Evolutionary conservation across 2,888 invertebrate genomes (phyloP).

Genomic region (Cerastoderma edule): DNA sequence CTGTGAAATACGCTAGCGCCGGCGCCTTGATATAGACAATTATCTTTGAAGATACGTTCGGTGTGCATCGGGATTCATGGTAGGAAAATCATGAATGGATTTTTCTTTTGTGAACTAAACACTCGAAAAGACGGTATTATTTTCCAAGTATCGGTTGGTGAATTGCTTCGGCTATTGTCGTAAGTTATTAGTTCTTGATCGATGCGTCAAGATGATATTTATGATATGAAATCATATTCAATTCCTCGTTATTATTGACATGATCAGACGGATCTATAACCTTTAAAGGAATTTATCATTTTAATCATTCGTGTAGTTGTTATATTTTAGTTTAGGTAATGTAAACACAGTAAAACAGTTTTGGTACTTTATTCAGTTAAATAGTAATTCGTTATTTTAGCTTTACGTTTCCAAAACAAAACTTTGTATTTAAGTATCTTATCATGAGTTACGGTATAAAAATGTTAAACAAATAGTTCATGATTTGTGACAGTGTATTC

Average conservation of each 20-base stretch:
- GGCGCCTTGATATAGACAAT: slow-evolving; percentile 10
- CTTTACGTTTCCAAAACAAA: too few relatives aligned
- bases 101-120: not conserved
- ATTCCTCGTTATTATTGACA: too few relatives aligned
- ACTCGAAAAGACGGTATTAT: not conserved
- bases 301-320: too few relatives aligned
- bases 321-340: too few relatives aligned
- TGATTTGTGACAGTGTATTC: not conserved
- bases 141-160: not conserved
- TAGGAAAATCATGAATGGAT: slow-evolving; percentile 1
- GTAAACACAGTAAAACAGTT: too few relatives aligned
- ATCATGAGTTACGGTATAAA: not conserved
- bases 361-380: too few relatives aligned
- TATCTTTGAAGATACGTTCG: not conserved
- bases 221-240: not conserved
- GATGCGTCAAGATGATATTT: not conserved
- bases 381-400: too few relatives aligned
- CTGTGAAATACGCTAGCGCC: slow-evolving; percentile 7
- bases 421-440: too few relatives aligned
- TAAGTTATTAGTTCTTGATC: not conserved
- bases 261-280: too few relatives aligned
- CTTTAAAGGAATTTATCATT: too few relatives aligned
- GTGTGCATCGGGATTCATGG: not conserved
- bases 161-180: not conserved
- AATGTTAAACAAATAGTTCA: not conserved